phyloP scores from a whole-genome alignment of 2,888 invertebrate species.

The Pristionchus japonicus region DNA sequence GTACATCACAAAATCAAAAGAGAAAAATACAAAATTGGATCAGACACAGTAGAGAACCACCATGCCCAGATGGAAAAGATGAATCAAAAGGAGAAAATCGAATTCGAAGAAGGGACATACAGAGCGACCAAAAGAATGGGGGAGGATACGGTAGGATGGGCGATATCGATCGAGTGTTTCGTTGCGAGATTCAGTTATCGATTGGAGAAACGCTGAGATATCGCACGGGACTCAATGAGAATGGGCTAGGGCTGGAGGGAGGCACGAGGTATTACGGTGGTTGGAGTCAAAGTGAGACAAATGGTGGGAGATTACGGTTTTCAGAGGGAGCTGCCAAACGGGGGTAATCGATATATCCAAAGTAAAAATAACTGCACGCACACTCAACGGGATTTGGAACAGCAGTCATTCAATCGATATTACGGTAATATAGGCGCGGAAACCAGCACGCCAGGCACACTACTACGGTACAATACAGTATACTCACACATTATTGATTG shows the following conservation, averaged over 20 bases:
- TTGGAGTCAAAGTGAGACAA: constrained; percentile 2
- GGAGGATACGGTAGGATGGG: neutral
- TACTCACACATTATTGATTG: neutral
- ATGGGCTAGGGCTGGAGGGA: neutral
- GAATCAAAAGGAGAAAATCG: neutral
- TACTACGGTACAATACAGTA: constrained; percentile 25
- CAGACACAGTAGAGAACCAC: neutral
- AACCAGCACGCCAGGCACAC: constrained; percentile 7
- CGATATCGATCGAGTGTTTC: constrained; percentile 19
- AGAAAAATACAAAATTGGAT: neutral
- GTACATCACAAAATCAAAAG: neutral
- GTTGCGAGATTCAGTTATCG: constrained; percentile 21
- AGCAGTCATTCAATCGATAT: neutral
- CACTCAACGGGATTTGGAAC: neutral
- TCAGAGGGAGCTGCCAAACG: neutral
- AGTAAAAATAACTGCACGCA: neutral
- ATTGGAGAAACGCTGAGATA: constrained; percentile 20
- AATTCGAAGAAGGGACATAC: neutral
- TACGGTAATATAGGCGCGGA: neutral
- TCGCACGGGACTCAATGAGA: neutral
- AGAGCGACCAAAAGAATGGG: neutral
- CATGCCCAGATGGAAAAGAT: neutral
- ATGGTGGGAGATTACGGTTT: neutral
- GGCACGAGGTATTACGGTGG: neutral
- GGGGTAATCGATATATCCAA: neutral